Base-by-base conservation (phyloP, 2,888 invertebrate species). In the Agrochola macilenta region DNA sequence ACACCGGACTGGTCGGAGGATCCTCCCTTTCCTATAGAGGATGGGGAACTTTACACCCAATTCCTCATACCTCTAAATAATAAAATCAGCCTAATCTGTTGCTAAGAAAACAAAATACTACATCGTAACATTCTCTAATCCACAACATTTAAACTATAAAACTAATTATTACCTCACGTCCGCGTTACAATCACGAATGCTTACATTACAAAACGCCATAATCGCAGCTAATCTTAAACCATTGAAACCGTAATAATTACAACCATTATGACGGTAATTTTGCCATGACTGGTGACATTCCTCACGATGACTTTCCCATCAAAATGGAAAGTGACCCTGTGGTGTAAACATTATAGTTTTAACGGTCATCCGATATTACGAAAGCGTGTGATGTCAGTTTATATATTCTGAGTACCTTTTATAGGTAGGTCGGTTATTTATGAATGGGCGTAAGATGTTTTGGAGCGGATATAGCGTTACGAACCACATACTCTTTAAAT, bases 311-410 rank as follows among this genome's bases (percentile, higher is more conserved):
- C 88, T 88, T 88, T 88, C 88, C 74, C 74, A 70, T 81, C 12
- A 78, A 88, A 86, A 84, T 74, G 72, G 86, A 88, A 88, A 88
- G 88, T 85, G 81, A 79, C 76, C 77, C 66, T 20, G 76, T 5
- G 60, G 60, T 78, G 66, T 76, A 58, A 79, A 69, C 64, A 73
- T 83, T 70, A 83, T 81, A 75, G 64, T 81, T 35, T 35, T 82
- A 77, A 76, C 83, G 76, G 81, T 60, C 68, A 79, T 74, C 43
- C 1, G 23, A 35, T 39, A 58, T 46, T 2, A 80, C 64, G 87
- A 87, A 87, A 85, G 87, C 69, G 52, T 49, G n/a, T 77, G 68
- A 77, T 26, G 73, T 74, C 65, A 66, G 58, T 49, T 46, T 5
- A 39, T 12, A 30, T 52, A 9, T 43, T 60, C 23, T 69, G 54